Evolutionary conservation across 2,113 vertebrate genomes (phyloP).

Genomic region (Patagioenas fasciata): DNA sequence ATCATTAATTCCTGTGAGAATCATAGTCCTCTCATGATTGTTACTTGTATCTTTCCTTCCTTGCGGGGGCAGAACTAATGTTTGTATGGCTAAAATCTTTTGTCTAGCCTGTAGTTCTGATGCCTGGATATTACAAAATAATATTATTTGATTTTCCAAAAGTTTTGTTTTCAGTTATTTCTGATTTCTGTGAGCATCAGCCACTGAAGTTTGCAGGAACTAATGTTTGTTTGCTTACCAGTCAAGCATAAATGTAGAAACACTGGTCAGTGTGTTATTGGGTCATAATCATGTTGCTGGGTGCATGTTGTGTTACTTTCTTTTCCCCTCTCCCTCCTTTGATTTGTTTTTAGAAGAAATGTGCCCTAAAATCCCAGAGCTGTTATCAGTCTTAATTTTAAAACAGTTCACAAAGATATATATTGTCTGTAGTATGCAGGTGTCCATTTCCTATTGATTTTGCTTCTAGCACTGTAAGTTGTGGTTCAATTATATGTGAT

Average conservation of each 20-base stretch:
- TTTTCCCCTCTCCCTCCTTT: not conserved
- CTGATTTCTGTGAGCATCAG: not conserved
- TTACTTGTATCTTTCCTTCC: not conserved
- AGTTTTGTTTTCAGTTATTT: not conserved
- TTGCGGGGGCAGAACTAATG: not conserved
- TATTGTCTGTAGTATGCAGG: not conserved
- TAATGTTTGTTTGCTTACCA: not conserved
- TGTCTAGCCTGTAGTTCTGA: not conserved
- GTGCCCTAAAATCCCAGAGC: not conserved
- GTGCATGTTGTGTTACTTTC: not conserved
- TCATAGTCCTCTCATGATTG: not conserved
- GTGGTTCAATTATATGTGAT: accelerated
- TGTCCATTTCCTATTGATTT: not conserved
- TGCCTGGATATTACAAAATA: not conserved
- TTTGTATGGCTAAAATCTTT: not conserved
- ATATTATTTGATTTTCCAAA: not conserved
- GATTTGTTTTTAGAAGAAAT: not conserved
- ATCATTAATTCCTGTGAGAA: not conserved
- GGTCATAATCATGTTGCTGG: not conserved
- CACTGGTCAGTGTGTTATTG: not conserved
- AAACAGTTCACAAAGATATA: not conserved
- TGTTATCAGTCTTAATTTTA: not conserved
- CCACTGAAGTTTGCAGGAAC: not conserved
- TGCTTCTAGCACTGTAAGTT: not conserved
- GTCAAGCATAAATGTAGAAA: not conserved